Percentiles rank a stretch among this genome's conserved stretches.
These are phyloP conservation scores for Periophthalmus magnuspinnatus DNA, from an alignment of 2,797 vertebrate genomes.

Conservation along the genomic window DNA sequence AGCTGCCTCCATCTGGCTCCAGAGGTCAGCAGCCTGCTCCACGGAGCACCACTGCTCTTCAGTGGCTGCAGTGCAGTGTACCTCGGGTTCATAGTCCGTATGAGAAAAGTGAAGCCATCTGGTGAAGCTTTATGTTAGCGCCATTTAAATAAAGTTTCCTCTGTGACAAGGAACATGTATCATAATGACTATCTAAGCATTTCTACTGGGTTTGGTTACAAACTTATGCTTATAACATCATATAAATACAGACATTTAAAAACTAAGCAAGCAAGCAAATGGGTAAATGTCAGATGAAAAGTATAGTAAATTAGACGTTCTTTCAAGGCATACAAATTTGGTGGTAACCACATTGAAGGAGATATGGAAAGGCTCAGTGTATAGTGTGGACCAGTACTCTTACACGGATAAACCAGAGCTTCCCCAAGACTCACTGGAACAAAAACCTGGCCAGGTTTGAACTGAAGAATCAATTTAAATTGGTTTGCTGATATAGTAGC, in stretches of 20 bases:
- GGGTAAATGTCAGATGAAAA: not conserved
- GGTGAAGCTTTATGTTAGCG: constrained; percentile 10
- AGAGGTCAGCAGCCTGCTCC: constrained; percentile 13
- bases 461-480: not conserved
- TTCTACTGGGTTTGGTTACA: constrained; percentile 1
- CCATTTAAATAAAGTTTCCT: constrained; percentile 16
- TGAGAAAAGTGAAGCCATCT: constrained; percentile 26
- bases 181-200: not conserved
- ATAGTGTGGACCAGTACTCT: not conserved
- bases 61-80: constrained; percentile 1
- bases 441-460: not conserved
- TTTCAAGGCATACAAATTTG: not conserved
- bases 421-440: too few relatives aligned
- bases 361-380: not conserved
- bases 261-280: not conserved
- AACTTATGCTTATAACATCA: not conserved
- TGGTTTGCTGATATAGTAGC: not conserved
- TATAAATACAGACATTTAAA: not conserved
- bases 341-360: not conserved
- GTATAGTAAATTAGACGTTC: not conserved
- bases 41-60: constrained; percentile 2
- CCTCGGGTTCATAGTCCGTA: constrained; percentile 7
- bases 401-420: not conserved
- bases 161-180: not conserved
- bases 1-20: constrained; percentile 8